Evolutionary conservation across 2,888 invertebrate genomes (phyloP).

Genomic region (Gari tellinella): DNA sequence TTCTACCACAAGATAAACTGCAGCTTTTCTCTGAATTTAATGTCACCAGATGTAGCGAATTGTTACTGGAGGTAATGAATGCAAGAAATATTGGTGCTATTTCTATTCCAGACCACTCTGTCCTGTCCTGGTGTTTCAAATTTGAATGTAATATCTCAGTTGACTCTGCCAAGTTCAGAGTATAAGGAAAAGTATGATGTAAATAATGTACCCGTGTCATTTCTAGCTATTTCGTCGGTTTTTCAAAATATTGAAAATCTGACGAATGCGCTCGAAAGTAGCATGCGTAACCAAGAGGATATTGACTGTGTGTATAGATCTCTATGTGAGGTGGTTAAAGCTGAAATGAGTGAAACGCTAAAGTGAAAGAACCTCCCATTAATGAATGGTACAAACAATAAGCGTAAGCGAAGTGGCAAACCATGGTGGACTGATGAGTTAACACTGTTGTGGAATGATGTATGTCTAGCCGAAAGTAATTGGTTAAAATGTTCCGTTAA

Average conservation of each 20-base stretch:
- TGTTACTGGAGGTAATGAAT: not conserved
- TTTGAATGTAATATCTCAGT: not conserved
- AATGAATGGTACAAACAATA: not conserved
- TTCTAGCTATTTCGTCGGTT: too few relatives aligned
- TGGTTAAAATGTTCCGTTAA: not conserved
- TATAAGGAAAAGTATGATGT: too few relatives aligned
- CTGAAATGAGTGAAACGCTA: not conserved
- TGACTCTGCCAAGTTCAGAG: too few relatives aligned
- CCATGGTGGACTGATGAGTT: constrained; percentile 4
- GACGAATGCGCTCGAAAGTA: too few relatives aligned
- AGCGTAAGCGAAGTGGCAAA: not conserved
- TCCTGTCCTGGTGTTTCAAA: not conserved
- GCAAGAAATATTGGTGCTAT: not conserved
- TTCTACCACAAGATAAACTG: not conserved
- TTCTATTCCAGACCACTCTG: not conserved
- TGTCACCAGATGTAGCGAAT: not conserved
- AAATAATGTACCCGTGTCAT: too few relatives aligned
- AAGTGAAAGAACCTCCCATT: not conserved
- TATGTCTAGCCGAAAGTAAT: not conserved
- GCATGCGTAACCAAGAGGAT: too few relatives aligned
- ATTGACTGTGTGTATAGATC: not conserved
- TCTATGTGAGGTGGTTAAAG: not conserved
- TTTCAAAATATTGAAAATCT: too few relatives aligned
- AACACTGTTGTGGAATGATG: not conserved
- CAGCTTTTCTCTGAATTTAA: not conserved